phyloP scores from a whole-genome alignment of 1,140 invertebrate genomes.

The Matsumurasca onukii region DNA sequence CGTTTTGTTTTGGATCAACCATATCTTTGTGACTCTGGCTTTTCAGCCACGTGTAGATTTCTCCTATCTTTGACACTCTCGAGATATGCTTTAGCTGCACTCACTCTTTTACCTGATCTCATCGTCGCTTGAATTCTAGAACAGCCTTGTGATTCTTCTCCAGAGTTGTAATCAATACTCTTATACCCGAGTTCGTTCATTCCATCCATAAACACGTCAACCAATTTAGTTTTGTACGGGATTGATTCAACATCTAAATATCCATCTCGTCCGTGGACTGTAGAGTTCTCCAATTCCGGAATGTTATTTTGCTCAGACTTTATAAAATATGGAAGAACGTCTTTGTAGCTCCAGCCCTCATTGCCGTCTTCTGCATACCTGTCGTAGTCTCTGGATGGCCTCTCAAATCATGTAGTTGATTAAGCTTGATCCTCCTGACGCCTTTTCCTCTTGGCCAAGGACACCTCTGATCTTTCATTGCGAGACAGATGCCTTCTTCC shows the following conservation, averaged over 20 bases:
- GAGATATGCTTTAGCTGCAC: conserved; percentile 62
- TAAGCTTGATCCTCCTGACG: conserved; percentile 73
- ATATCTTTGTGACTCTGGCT: conserved; percentile 67
- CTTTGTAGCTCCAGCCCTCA: conserved; percentile 80
- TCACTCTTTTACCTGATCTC: conserved; percentile 60
- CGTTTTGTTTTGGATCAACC: conserved; percentile 59
- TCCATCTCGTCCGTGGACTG: conserved; percentile 65
- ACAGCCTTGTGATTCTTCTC: conserved; percentile 57
- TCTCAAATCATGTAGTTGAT: conserved; percentile 82
- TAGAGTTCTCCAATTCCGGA: conserved; percentile 49
- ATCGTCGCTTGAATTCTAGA: conserved; percentile 65
- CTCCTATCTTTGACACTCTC: conserved; percentile 53
- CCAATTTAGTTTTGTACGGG: conserved; percentile 59
- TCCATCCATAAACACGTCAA: conserved; percentile 54
- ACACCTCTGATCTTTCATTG: conserved; percentile 37
- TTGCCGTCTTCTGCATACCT: conserved; percentile 75
- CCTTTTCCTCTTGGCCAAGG: conserved; percentile 41
- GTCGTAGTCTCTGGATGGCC: conserved; percentile 71
- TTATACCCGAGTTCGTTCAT: conserved; percentile 55
- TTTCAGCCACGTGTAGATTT: conserved; percentile 71
- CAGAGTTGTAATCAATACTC: conserved; percentile 57
- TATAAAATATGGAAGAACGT: conserved; percentile 79
- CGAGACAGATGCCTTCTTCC: conserved; percentile 59
- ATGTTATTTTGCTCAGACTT: conserved; percentile 69
- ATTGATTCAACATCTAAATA: conserved; percentile 66